phyloP scores from a whole-genome alignment of 2,113 vertebrate genomes.

The Stegostoma tigrinum region DNA sequence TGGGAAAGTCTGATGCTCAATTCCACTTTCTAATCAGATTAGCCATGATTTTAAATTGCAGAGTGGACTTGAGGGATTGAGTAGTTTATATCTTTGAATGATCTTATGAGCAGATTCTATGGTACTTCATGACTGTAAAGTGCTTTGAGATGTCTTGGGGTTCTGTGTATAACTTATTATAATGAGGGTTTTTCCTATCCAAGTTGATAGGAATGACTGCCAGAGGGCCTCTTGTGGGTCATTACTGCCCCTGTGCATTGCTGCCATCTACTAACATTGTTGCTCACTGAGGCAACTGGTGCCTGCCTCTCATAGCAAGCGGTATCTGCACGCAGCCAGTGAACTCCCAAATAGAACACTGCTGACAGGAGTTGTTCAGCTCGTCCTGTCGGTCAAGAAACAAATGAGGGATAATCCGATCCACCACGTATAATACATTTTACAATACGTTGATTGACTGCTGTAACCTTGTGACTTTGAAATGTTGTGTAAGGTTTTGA shows the following conservation, averaged over 20 bases:
- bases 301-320: neutral
- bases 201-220: neutral
- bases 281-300: neutral
- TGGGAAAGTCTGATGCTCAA: no score
- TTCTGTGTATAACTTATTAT: neutral
- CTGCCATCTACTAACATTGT: neutral
- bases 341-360: neutral
- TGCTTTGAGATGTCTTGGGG: neutral
- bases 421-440: no score
- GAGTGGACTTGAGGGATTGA: no score
- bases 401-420: no score
- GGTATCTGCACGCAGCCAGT: neutral
- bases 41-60: no score
- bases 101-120: no score
- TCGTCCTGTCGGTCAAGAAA: neutral
- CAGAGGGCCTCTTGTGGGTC: neutral
- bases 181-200: neutral
- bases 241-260: neutral
- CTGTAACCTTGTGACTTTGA: neutral
- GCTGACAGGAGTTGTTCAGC: neutral
- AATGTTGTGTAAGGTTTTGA: neutral
- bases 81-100: no score
- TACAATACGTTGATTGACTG: neutral
- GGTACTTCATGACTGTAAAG: neutral
- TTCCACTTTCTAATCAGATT: no score